Base-by-base conservation (phyloP, 2,888 invertebrate species). In the Coleophora deauratella region DNA sequence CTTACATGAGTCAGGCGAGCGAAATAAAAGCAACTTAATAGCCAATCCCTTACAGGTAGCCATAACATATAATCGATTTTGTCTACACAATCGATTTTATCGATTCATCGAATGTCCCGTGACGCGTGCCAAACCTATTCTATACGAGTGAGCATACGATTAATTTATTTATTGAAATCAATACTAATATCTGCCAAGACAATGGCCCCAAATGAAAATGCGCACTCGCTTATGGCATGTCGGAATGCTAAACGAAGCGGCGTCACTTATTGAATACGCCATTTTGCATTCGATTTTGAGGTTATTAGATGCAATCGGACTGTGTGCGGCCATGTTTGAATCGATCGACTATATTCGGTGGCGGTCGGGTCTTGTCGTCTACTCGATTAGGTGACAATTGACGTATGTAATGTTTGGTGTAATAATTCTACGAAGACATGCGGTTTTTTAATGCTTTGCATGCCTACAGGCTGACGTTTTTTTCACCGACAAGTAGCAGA, bases 161-260 rank as follows among this genome's bases (percentile, higher is more conserved):
- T 85, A 84, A 84, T 85, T 82, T 84, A 85, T 84, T 81, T 84
- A 85, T 84, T 84, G 76, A 84, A 85, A 85, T 85, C 81, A 80
- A 78, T 81, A 84, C 84, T 84, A 80, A 84, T 84, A 84, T 81
- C 84, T 77, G 68, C 68, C 66, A 73, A 79, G 68, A 85, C 85
- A 85, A 85, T 82, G 75, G 82, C 71, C 72, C 75, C 73, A 82
- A 82, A 80, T 85, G 81, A 82, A 82, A 81, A 79, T 81, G 77
- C 77, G 80, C 72, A 74, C 68, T 59, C 81, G 65, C 66, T 74
- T 84, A 84, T 75, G 82, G 85, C 78, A 72, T 72, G 81, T 74
- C 55, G 81, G 84, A 84, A 85, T 85, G 80, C 72, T 75, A 79
- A 84, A 74, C 72, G 81, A 72, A 73, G 66, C 79, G 76, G 79